Evolutionary conservation across 2,888 invertebrate genomes (phyloP), one percentile per base, ranked within the genome.

Genomic region (Drosophila heteroneura): DNA sequence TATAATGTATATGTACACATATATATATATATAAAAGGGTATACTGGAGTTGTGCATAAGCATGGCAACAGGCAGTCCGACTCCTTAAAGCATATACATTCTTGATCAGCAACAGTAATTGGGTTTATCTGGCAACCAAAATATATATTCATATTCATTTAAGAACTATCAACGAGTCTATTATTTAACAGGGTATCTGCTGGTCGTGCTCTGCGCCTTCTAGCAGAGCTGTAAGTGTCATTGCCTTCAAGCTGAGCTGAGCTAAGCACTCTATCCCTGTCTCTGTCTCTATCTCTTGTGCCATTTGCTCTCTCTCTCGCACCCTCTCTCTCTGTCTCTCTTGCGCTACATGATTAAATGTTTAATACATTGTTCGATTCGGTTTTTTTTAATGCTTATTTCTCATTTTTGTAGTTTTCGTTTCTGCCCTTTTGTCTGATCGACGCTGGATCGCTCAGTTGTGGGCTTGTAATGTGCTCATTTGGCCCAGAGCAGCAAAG

Each of bases 331-430:
- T 62, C 28, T 44, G 37, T 33, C 64, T 74, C 69, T 76, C 79
- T 53, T 71, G 60, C 82, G 67, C 75, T 75, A 70, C 60, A 70
- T 79, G 19, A 19, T 22, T 83, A 86, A 79, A 83, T 56, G 14
- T 54, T 83, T 89, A 79, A 83, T 88, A 81, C 76, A 76, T 65
- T 68, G 59, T 76, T 68, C 62, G 76, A n/a, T 76, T 72, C 26
- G 66, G 58, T 63, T 28, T 47, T 47, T 26, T 19, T 39, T 56
- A 26, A 28, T 26, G 51, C 28, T 30, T 52, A 2, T n/a, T 52
- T 30, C 2, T 30, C 51, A 51, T 51, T 85, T 83, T 83, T 83
- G 78, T 77, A 80, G 88, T 80, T 82, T 87, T 75, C 69, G 73
- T 81, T 80, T 60, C 47, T 52, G 69, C 71, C 67, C 71, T 71